These are phyloP conservation scores for Amia ocellicauda DNA, from an alignment of 2,113 vertebrate species.

Conservation along the genomic window DNA sequence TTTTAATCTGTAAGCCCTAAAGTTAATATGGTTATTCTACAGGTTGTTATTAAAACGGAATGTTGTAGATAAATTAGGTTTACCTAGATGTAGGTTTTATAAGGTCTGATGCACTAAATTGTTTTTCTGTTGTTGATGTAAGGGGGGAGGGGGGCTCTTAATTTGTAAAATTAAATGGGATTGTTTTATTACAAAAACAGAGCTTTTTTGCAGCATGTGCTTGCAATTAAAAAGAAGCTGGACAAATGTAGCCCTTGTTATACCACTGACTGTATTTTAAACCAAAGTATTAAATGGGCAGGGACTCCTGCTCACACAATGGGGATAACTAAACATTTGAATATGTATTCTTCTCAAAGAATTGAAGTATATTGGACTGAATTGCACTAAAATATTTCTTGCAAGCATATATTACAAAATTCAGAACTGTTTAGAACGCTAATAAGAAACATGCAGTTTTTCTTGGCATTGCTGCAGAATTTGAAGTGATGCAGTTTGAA, in stretches of 20 bases:
- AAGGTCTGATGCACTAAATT: constrained; percentile 83
- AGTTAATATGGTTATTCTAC: constrained; percentile 66
- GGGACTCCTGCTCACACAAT: constrained; percentile 68
- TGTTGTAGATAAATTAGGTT: constrained; percentile 77
- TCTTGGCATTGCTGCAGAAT: constrained; percentile 80
- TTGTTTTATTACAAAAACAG: constrained; percentile 74
- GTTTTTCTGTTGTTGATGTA: constrained; percentile 78
- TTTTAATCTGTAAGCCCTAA: constrained; percentile 76
- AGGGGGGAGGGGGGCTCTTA: constrained; percentile 69
- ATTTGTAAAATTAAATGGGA: constrained; percentile 70
- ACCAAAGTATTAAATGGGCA: constrained; percentile 84
- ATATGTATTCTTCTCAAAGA: constrained; percentile 65
- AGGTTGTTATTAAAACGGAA: constrained; percentile 60
- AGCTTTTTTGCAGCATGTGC: constrained; percentile 87
- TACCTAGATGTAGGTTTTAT: constrained; percentile 75
- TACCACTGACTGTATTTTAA: constrained; percentile 86
- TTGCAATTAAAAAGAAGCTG: constrained; percentile 84
- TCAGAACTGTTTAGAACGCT: constrained; percentile 78
- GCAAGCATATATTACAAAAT: constrained; percentile 79
- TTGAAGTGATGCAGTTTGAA: constrained; percentile 81
- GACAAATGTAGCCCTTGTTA: constrained; percentile 81
- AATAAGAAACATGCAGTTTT: constrained; percentile 74
- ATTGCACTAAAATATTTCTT: constrained; percentile 91
- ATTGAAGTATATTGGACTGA: constrained; percentile 84
- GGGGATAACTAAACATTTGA: constrained; percentile 78